Evolutionary conservation across 2,888 invertebrate species (phyloP), one percentile per base, ranked within the genome.

Genomic region (Smittia aterrima): DNA sequence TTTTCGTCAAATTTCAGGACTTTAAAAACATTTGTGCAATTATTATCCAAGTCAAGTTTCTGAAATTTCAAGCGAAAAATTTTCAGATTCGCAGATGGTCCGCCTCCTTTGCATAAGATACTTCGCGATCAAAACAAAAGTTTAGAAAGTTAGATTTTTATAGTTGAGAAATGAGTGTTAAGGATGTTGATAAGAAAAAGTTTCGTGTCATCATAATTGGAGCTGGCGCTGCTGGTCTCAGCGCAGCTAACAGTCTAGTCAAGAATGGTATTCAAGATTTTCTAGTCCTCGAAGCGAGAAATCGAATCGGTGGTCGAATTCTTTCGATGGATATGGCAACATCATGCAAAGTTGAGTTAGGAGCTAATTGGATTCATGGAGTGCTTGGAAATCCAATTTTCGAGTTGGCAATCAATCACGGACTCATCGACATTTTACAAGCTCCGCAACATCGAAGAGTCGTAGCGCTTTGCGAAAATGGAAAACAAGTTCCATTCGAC

Each of bases 281-380:
- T 83, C 86, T 89, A 81, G 87, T 95, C 79, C 83, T 94, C 78
- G 95, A 67, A 85, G 92, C 92, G 75, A 87, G 93, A 80, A 88
- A 88, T 80, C 87, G 92, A 76, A 87, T 94, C 77, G 95, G 95
- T 72, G 95, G 94, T 76, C 86, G 95, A 77, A 92, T 95, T 77
- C 85, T 92, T 75, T 89, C 92, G 75, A 88, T 90, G 79, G 87
- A 89, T 78, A 85, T 92, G 81, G 90, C 89, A 81, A 83, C 83
- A 75, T 85, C 86, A 9, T 24, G 9, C 1, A 38, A 74, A 80
- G 87, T 95, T 66, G 95, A 96, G 84, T 83, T 95, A 76, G 96
- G 96, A 74, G 95, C 95, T 32, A 95, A 95, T 82, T 95, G 95
- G 93, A 93, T 96, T 78, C 95, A 96, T 80, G 96, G 96, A 47